phyloP scores from a whole-genome alignment of 2,797 vertebrate genomes.

The Enteromius mattozi region DNA sequence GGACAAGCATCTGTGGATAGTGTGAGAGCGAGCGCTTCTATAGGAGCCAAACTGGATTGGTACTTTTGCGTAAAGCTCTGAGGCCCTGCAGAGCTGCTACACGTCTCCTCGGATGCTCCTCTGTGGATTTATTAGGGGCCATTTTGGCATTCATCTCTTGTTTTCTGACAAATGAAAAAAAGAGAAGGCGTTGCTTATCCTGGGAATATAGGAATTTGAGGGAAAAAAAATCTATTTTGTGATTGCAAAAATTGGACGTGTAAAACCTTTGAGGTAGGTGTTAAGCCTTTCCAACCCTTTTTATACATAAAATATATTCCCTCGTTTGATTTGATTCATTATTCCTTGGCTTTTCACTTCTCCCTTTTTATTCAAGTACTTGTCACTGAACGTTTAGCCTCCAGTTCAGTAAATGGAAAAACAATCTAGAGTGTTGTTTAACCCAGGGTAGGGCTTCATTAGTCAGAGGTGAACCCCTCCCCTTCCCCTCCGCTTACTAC shows the following conservation, averaged over 20 bases:
- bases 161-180: conserved; percentile 74
- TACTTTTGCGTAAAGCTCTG: conserved; percentile 69
- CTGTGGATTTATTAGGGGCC: conserved; percentile 76
- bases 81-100: conserved; percentile 69
- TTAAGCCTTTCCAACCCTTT: conserved; percentile 77
- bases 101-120: conserved; percentile 71
- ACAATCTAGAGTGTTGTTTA: conserved; percentile 77
- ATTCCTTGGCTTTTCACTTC: conserved; percentile 67
- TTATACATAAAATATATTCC: conserved; percentile 73
- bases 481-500: conserved; percentile 58
- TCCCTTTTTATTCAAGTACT: conserved; percentile 63
- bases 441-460: conserved; percentile 82
- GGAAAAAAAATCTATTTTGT: conserved; percentile 69
- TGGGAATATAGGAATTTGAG: conserved; percentile 77
- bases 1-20: conserved; percentile 84
- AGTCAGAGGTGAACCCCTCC: conserved; percentile 56
- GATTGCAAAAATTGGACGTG: conserved; percentile 82
- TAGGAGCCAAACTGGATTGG: conserved; percentile 81
- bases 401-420: conserved; percentile 80
- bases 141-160: conserved; percentile 72
- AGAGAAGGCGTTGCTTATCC: conserved; percentile 73
- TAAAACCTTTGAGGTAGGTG: conserved; percentile 88
- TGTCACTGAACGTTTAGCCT: conserved; percentile 70
- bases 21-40: conserved; percentile 77
- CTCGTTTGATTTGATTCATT: conserved; percentile 66